Evolutionary conservation across 2,113 vertebrate genomes (phyloP), one percentile per base, ranked within the genome.

Genomic region (Gymnobelideus leadbeateri): DNA sequence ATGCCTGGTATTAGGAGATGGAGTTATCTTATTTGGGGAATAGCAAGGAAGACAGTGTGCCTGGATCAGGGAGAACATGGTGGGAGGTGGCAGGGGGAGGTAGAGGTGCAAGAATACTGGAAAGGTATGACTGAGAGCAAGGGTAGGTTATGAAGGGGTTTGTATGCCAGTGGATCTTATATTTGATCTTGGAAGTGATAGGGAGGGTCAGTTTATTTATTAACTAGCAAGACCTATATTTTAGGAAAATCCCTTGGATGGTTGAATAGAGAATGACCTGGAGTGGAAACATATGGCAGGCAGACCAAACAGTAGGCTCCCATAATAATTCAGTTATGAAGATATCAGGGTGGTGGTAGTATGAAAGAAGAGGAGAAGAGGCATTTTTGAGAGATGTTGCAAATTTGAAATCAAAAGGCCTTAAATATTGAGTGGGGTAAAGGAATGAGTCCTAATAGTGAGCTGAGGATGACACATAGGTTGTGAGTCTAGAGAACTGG

Each of bases 401-500:
- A 84, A 43, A 43, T 21, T 5, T 23, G n/a, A 43, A 84, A 43
- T 84, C n/a, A 43, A 84, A 6, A 43, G 6, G 19, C n/a, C 19
- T 43, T 84, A 14, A 23, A 84, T 21, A 43, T 43, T 21, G n/a
- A 84, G 8, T 19, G 37, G n/a, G 68, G 16, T 1, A 23, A 25
- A 25, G 54, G 23, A 24, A 24, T 26, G 55, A n/a, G 31, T 77
- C 14, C 61, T n/a, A 14, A 37, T 77, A 37, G 5, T n/a, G 61
- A 77, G 37, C 19, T 0, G 1, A 68, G 31, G 68, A 84, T 23
- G n/a, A 84, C 1, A 84, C 6, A 5, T 43, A 43, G 3, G 6
- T 37, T 68, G 12, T n/a, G 11, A 68, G 4, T 14, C 14, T 77
- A 37, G 11, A 0, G 14, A 3, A 6, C 5, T 19, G 0, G 4